Evolutionary conservation across 2,888 invertebrate species (phyloP), one percentile per base, ranked within the genome.

Genomic region (Campoplex nolae): DNA sequence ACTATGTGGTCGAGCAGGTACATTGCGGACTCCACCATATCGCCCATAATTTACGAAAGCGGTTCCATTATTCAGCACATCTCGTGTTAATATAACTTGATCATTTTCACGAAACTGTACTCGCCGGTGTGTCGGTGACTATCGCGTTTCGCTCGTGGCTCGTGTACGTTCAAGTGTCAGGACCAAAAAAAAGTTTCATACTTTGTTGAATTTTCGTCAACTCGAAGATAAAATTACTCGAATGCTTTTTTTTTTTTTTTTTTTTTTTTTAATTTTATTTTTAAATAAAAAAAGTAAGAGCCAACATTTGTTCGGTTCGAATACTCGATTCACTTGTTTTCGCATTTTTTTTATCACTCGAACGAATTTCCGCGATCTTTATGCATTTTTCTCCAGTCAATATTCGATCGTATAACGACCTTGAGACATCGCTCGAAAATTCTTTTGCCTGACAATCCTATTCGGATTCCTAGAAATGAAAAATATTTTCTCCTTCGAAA

Each of bases 11-110:
- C 75, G 82, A 73, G 71, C 16, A 45, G 23, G 18, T 75, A 28
- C 28, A 18, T 67, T 42, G 68, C n/a, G 48, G 48, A 56, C 82
- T 74, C 48, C 42, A 2, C 51, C 65, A 58, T 45, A 82, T 28
- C 79, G 70, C 62, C 67, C 54, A 70, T 80, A 68, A 86, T 71
- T 76, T 82, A 83, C 74, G 76, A 83, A 86, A 86, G 76, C 56
- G 35, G 71, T 71, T 83, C 28, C 79, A 83, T 85, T 85, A 83
- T 82, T 79, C 71, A 73, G 80, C 62, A 23, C 62, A 62, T 28
- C 35, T 62, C 80, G 58, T 48, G 48, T 73, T 45, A 45, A n/a
- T 70, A 56, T 42, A 71, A 71, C 48, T 62, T 38, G 48, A 71
- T 71, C 48, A 77, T 67, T 62, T 71, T 62, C 80, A 54, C 38